Percentiles rank a stretch among this genome's conserved stretches.
Conservation (phyloP, 2,797 vertebrate species). For the Argentina silus region DNA sequence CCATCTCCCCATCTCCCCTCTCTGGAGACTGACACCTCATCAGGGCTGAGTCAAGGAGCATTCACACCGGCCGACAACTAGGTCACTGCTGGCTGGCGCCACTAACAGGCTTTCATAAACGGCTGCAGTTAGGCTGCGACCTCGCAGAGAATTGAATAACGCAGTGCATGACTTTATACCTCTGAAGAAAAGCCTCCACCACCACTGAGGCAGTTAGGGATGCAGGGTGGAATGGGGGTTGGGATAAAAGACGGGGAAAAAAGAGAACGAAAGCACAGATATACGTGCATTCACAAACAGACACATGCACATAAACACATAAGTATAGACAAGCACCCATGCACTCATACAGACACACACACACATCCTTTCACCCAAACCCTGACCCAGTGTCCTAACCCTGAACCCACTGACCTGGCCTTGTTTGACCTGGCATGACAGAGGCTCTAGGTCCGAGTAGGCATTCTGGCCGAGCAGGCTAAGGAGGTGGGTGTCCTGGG, state of each 20-base stretch:
- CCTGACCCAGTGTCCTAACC: neutral
- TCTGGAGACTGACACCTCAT: neutral
- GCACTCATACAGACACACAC: neutral
- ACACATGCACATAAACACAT: neutral
- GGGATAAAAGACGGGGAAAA: neutral
- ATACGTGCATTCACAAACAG: neutral
- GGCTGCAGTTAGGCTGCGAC: constrained; percentile 6
- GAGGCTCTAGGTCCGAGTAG: neutral
- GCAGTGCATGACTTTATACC: constrained; percentile 13
- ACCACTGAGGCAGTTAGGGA: neutral
- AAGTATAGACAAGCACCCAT: neutral
- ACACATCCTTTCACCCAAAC: neutral
- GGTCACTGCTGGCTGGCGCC: neutral
- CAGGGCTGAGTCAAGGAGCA: neutral
- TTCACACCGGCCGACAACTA: neutral
- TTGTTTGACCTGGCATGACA: neutral
- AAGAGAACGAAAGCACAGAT: neutral
- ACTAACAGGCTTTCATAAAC: neutral
- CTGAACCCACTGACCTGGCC: no score
- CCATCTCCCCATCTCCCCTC: neutral
- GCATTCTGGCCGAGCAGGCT: constrained; percentile 59
- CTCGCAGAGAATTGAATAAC: constrained; percentile 21
- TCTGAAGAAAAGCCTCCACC: constrained; percentile 4
- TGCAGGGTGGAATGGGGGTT: neutral
- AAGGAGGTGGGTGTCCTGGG: constrained; percentile 71